Evolutionary conservation across 2,113 vertebrate genomes (phyloP), one percentile per base, ranked within the genome.

Genomic region (Urocynchramus pylzowi): DNA sequence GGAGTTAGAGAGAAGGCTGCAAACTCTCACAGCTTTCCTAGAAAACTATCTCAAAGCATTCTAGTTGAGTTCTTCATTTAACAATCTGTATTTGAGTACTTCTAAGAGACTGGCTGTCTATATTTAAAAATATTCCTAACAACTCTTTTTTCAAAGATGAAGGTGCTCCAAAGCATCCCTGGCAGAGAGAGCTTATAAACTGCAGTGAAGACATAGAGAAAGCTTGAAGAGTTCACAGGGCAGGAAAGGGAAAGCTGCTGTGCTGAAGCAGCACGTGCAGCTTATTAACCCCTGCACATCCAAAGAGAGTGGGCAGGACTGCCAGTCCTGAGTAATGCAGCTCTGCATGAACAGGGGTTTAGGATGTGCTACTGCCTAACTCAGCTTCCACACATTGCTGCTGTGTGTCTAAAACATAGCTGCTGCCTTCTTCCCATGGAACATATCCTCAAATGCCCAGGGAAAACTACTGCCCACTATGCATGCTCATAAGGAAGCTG

Each of bases 41-140:
- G 49, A 89, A 77, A 90, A 90, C n/a, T 27, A 74, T 70, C 71
- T 88, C 54, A 79, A 86, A 84, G 82, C 50, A 57, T 85, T 76
- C n/a, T 26, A 63, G 50, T 8, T 67, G 74, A 79, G 74, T 86
- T 52, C 44, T 84, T 70, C 27, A 44, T 74, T 94, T 84, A 88
- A 39, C 42, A 54, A 59, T 73, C 41, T 63, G 67, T 57, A 87
- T 82, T 79, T 56, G 39, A 69, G 35, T 42, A 84, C 16, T 65
- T 73, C 37, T 89, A 57, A 74, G 60, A 84, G 37, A 73, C 39
- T 54, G 31, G 13, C 19, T 88, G 41, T 41, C 67, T 89, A 11
- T 57, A 69, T 70, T 61, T 74, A 69, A 77, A 83, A 70, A 78
- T 60, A 94, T 31, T 93, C 50, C 65, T 33, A 27, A 59, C 35